Evolutionary conservation across 2,888 invertebrate genomes (phyloP).

Genomic region (Tinea semifulvella): DNA sequence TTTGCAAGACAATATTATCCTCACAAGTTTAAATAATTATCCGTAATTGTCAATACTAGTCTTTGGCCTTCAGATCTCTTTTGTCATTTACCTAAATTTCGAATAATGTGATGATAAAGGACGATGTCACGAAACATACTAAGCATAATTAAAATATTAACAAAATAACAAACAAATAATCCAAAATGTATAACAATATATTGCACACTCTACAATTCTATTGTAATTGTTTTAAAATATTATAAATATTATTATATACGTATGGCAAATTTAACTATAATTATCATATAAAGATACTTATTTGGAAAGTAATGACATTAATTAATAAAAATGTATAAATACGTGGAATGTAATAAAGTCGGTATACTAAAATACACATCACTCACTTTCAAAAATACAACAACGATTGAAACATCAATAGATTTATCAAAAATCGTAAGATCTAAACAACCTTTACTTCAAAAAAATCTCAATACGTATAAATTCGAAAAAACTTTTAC

Average conservation of each 20-base stretch:
- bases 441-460: conserved; percentile 29
- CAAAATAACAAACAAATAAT: neutral
- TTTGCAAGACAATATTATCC: conserved; percentile 3
- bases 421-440: conserved; percentile 40
- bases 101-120: conserved; percentile 5
- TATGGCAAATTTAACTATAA: conserved; percentile 50
- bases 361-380: conserved; percentile 17
- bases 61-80: conserved; percentile 61
- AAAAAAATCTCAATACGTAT: conserved; percentile 23
- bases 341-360: conserved; percentile 16
- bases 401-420: conserved; percentile 19
- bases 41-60: conserved; percentile 39
- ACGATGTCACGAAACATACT: neutral
- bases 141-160: neutral
- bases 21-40: neutral
- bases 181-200: conserved; percentile 16
- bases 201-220: conserved; percentile 39
- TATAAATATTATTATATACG: conserved; percentile 33
- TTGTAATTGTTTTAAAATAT: conserved; percentile 17
- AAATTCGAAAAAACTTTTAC: conserved; percentile 29
- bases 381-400: conserved; percentile 13
- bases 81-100: conserved; percentile 28
- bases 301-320: conserved; percentile 22
- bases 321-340: neutral
- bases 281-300: conserved; percentile 19